Evolutionary conservation across 1,140 invertebrate genomes (phyloP).

Genomic region (Pachyrhynchus sulphureomaculatus): DNA sequence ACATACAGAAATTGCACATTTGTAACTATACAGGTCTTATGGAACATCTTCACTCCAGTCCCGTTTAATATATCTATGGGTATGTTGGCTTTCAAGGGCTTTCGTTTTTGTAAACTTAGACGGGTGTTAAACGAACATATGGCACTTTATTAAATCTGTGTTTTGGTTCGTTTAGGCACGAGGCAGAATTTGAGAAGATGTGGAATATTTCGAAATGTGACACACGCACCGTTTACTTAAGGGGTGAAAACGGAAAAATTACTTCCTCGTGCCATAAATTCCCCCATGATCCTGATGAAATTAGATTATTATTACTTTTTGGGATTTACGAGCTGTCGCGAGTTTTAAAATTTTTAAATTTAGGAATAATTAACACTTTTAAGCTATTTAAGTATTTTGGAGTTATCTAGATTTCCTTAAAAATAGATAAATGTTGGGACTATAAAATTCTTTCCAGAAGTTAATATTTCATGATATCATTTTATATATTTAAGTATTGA

Average conservation of each 20-base stretch:
- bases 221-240: slow-evolving; percentile 25
- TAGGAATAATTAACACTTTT: slow-evolving; percentile 7
- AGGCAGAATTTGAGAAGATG: slow-evolving; percentile 22
- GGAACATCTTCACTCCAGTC: too few species aligned
- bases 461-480: too few species aligned
- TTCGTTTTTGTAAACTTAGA: slow-evolving; percentile 19
- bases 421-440: too few species aligned
- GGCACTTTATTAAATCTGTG: slow-evolving; percentile 24
- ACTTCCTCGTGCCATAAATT: slow-evolving; percentile 19
- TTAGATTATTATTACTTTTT: slow-evolving; percentile 19
- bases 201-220: slow-evolving; percentile 30
- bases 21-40: too few species aligned
- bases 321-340: slow-evolving; percentile 10
- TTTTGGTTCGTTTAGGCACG: slow-evolving; percentile 28
- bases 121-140: slow-evolving; percentile 17
- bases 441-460: too few species aligned
- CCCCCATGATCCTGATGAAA: slow-evolving; percentile 8
- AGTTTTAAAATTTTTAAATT: background rate
- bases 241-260: slow-evolving; percentile 29
- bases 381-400: background rate
- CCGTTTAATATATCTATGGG: too few species aligned
- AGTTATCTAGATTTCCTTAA: too few species aligned
- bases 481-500: too few species aligned
- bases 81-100: slow-evolving; percentile 5
- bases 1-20: too few species aligned